Conservation (phyloP, 2,113 vertebrate genomes). For the Gobius niger region DNA sequence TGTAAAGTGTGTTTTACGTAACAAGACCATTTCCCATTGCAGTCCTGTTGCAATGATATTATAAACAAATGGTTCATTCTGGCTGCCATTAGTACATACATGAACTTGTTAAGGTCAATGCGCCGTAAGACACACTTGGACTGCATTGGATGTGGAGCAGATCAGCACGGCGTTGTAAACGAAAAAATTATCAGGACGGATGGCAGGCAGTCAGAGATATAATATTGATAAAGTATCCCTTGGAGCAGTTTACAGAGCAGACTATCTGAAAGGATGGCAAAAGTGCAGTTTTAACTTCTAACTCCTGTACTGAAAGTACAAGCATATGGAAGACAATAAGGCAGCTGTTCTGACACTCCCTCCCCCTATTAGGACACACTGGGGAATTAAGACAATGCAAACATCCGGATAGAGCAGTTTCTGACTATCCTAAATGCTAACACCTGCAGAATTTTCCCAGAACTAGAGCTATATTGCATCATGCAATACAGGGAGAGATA, state of each 20-base stretch:
- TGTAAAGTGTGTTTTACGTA: constrained; percentile 27
- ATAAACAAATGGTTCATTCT: constrained; percentile 48
- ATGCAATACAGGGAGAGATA: not conserved
- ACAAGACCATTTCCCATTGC: constrained; percentile 38
- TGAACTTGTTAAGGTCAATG: constrained; percentile 11
- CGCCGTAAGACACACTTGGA: not conserved
- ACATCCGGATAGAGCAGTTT: constrained; percentile 8
- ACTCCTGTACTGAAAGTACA: constrained; percentile 29
- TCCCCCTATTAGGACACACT: constrained; percentile 17
- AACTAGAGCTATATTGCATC: constrained; percentile 1
- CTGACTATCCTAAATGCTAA: not conserved
- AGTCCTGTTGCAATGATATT: constrained; percentile 41
- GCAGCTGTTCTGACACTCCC: constrained; percentile 30
- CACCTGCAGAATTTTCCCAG: not conserved
- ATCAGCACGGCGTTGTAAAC: not conserved
- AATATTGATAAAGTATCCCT: constrained; percentile 38
- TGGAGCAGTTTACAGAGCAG: constrained; percentile 21
- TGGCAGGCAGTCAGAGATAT: constrained; percentile 38
- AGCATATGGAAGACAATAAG: constrained; percentile 45
- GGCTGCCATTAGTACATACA: constrained; percentile 8
- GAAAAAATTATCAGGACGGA: constrained; percentile 27
- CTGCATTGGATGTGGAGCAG: not conserved
- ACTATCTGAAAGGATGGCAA: constrained; percentile 39
- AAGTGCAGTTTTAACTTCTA: constrained; percentile 20
- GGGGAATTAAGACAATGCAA: constrained; percentile 13